These are phyloP conservation scores for Allolobophora icterica DNA, from an alignment of 2,888 invertebrate genomes.

Conservation along the genomic window DNA sequence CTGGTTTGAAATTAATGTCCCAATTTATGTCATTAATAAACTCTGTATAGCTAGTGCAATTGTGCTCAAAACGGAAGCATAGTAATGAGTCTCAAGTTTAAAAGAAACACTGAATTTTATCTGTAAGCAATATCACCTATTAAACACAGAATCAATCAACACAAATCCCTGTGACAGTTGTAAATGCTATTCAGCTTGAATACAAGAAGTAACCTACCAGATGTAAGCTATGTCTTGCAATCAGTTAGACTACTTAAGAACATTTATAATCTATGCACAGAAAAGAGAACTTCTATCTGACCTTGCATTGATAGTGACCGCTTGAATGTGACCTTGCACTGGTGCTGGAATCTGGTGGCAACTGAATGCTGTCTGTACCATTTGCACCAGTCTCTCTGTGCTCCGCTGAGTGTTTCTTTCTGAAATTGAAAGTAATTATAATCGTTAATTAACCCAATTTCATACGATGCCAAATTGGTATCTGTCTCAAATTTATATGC, in stretches of 20 bases:
- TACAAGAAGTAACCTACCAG: not conserved
- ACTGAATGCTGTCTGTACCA: constrained; percentile 70
- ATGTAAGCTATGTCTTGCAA: not conserved
- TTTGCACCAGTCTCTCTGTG: constrained; percentile 87
- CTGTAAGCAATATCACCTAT: not conserved
- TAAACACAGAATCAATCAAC: not conserved
- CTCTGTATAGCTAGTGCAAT: not conserved
- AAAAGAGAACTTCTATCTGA: constrained; percentile 53
- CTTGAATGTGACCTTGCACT: constrained; percentile 56
- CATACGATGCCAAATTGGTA: not conserved
- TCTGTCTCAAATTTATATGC: not conserved
- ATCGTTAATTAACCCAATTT: not conserved
- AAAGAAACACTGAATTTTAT: not conserved
- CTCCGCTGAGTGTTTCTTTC: constrained; percentile 86
- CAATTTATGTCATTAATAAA: not conserved
- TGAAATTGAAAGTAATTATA: constrained; percentile 42
- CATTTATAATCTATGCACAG: not conserved
- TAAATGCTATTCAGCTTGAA: not conserved
- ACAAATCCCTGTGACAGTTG: not conserved
- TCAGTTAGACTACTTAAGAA: not conserved
- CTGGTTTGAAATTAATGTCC: not conserved
- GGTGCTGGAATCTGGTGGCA: not conserved
- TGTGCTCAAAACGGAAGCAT: not conserved
- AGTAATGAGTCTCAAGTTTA: not conserved
- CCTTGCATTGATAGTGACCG: constrained; percentile 63